Percentiles rank a stretch among this genome's conserved stretches.
phyloP scores from a whole-genome alignment of 2,113 vertebrate species.

The Columba livia region DNA sequence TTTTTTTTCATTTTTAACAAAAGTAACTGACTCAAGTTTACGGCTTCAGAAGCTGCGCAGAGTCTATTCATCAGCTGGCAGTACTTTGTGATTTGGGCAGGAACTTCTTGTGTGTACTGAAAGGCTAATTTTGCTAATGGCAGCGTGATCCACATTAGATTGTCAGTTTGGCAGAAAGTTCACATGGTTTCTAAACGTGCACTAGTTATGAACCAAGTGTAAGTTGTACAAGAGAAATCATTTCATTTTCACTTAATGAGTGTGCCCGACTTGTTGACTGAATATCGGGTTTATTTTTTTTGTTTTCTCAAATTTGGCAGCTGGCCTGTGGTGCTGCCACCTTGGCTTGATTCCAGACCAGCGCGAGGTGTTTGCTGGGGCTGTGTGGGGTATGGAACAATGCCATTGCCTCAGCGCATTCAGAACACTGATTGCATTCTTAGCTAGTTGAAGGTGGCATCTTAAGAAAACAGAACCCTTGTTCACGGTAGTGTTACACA shows the following conservation, averaged over 20 bases:
- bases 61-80: slow-evolving; percentile 3
- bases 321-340: not conserved
- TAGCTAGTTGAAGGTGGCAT: not conserved
- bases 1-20: not conserved
- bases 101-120: not conserved
- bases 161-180: not conserved
- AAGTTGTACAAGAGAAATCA: not conserved
- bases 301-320: slow-evolving; percentile 27
- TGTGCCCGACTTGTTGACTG: not conserved
- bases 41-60: not conserved
- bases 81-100: not conserved
- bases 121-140: slow-evolving; percentile 40
- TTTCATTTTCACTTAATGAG: not conserved
- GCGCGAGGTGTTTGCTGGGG: not conserved
- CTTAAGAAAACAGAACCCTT: not conserved
- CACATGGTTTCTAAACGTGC: not conserved
- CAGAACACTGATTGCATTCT: not conserved
- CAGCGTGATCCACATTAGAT: not conserved
- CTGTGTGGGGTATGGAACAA: slow-evolving; percentile 13
- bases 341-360: slow-evolving; percentile 26
- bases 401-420: not conserved
- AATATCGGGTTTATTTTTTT: slow-evolving; percentile 13
- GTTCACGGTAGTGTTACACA: not conserved
- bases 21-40: slow-evolving; percentile 2
- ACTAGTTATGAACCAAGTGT: not conserved